Evolutionary conservation across 2,797 vertebrate genomes (phyloP).

Genomic region (Gephyroberyx darwinii): DNA sequence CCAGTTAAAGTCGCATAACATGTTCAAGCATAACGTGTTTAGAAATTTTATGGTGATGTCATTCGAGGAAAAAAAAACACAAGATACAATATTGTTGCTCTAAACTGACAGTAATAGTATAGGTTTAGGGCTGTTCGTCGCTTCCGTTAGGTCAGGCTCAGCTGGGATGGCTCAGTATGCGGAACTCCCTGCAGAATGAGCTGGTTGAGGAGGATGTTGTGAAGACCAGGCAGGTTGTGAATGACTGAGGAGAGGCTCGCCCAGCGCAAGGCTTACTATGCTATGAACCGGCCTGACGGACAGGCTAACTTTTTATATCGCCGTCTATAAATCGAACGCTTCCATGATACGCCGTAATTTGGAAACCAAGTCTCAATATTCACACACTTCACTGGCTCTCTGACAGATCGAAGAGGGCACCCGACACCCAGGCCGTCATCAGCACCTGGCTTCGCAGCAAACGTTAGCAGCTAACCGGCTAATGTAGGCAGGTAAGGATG

Average conservation of each 20-base stretch:
- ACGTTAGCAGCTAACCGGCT: slow-evolving; percentile 70
- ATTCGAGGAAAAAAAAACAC: too few relatives aligned
- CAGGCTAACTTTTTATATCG: not conserved
- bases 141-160: slow-evolving; percentile 36
- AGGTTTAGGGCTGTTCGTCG: not conserved
- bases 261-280: slow-evolving; percentile 3
- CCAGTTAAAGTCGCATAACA: too few relatives aligned
- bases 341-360: not conserved
- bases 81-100: too few relatives aligned
- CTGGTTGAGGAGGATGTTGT: slow-evolving; percentile 63
- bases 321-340: not conserved
- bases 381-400: slow-evolving; percentile 31
- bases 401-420: slow-evolving; percentile 46
- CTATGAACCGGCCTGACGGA: not conserved
- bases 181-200: slow-evolving; percentile 73
- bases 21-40: too few relatives aligned
- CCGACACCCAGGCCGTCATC: slow-evolving; percentile 60
- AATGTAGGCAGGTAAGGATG: slow-evolving; percentile 62
- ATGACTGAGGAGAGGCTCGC: slow-evolving; percentile 50
- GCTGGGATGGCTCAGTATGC: slow-evolving; percentile 46
- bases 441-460: slow-evolving; percentile 55
- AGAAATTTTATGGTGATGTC: too few relatives aligned
- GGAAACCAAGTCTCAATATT: not conserved
- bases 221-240: slow-evolving; percentile 65
- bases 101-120: too few relatives aligned